phyloP scores from a whole-genome alignment of 2,888 invertebrate genomes.

The Synanthedon vespiformis region DNA sequence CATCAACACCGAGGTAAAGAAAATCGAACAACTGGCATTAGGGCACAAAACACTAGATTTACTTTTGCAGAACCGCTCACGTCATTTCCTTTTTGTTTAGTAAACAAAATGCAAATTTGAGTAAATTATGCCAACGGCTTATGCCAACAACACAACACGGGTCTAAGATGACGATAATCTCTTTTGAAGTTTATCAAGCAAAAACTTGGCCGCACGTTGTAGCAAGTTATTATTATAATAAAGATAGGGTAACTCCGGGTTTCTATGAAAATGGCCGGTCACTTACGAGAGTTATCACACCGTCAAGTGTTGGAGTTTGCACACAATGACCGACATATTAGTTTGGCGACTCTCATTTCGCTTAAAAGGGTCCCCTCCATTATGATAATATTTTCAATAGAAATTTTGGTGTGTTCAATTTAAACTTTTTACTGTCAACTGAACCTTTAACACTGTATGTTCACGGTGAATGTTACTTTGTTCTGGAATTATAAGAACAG shows the following conservation, averaged over 20 bases:
- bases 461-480: background rate
- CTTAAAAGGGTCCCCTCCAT: slow-evolving; percentile 19
- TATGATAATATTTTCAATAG: slow-evolving; percentile 11
- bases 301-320: slow-evolving; percentile 17
- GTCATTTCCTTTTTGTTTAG: slow-evolving; percentile 9
- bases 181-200: slow-evolving; percentile 25
- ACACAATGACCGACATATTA: slow-evolving; percentile 22
- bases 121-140: slow-evolving; percentile 9
- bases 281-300: slow-evolving; percentile 28
- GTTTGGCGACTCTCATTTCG: slow-evolving; percentile 23
- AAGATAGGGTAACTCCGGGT: slow-evolving; percentile 21
- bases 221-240: slow-evolving; percentile 27
- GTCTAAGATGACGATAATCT: slow-evolving; percentile 18
- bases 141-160: slow-evolving; percentile 4
- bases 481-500: background rate
- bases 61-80: slow-evolving; percentile 2
- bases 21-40: too few relatives aligned
- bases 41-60: slow-evolving; percentile 1
- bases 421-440: background rate
- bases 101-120: slow-evolving; percentile 9
- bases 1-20: too few relatives aligned
- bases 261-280: slow-evolving; percentile 32
- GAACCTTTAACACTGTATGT: background rate
- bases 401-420: slow-evolving; percentile 1
- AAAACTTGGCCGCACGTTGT: slow-evolving; percentile 34